Percentiles rank a stretch among this genome's conserved stretches.
These are phyloP conservation scores for Aldrovandia affinis DNA, from an alignment of 2,797 vertebrate genomes.

Conservation along the genomic window DNA sequence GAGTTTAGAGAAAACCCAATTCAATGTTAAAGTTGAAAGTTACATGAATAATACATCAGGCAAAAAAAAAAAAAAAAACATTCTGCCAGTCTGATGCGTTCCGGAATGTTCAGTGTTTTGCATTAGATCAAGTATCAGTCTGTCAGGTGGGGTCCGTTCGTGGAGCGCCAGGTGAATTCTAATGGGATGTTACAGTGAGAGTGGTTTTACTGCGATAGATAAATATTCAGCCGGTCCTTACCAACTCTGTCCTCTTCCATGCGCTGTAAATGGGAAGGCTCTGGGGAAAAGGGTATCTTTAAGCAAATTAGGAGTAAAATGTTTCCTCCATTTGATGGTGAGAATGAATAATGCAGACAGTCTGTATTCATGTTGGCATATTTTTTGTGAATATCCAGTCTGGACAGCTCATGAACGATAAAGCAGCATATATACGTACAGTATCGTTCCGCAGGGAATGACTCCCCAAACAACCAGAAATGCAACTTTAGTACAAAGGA, in stretches of 20 bases:
- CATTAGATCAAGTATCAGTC: constrained; percentile 28
- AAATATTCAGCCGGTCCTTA: neutral
- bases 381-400: neutral
- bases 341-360: neutral
- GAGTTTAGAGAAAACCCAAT: constrained; percentile 15
- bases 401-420: neutral
- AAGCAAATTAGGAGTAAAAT: neutral
- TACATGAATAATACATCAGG: constrained; percentile 31
- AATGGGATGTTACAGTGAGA: constrained; percentile 15
- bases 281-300: neutral
- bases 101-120: constrained; percentile 26
- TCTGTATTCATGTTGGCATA: neutral
- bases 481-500: neutral
- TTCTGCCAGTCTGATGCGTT: constrained; percentile 18
- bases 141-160: constrained; percentile 19
- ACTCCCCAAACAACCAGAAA: neutral
- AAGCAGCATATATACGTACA: neutral
- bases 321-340: neutral
- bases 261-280: constrained; percentile 1
- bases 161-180: constrained; percentile 25
- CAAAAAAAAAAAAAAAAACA: neutral
- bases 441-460: neutral
- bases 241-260: constrained; percentile 18
- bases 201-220: neutral
- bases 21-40: constrained; percentile 37